These are phyloP conservation scores for Cylas formicarius DNA, from an alignment of 1,140 invertebrate genomes.

Conservation along the genomic window DNA sequence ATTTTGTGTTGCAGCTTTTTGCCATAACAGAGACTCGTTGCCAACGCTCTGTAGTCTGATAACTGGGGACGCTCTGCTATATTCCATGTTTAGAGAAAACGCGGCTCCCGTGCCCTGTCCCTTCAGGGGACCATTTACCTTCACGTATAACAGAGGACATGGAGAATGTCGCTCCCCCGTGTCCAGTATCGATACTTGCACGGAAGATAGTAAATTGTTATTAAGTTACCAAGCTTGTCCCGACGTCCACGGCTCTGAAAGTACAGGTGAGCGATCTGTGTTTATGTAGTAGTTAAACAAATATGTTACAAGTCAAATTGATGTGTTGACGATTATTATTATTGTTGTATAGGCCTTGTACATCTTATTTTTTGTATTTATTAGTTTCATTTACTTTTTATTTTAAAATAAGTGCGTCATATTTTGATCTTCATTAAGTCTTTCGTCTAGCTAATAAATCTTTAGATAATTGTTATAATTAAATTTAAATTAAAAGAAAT, in stretches of 20 bases:
- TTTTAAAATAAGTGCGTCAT: too few species aligned
- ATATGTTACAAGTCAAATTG: too few species aligned
- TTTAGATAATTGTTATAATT: too few species aligned
- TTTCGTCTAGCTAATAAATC: too few species aligned
- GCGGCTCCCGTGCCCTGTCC: conserved; percentile 68
- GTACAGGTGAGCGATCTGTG: conserved; percentile 59
- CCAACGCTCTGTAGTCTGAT: conserved; percentile 75
- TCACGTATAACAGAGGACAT: conserved; percentile 77
- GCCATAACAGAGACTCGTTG: conserved; percentile 64
- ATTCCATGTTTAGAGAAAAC: conserved; percentile 81
- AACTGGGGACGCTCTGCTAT: conserved; percentile 78
- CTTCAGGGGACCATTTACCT: conserved; percentile 70
- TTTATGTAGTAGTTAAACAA: too few species aligned
- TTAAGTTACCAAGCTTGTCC: conserved; percentile 88
- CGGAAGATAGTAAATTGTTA: conserved; percentile 75
- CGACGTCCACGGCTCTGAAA: conserved; percentile 77
- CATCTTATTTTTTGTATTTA: too few species aligned
- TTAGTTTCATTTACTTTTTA: too few species aligned
- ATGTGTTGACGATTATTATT: too few species aligned
- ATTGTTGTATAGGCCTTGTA: too few species aligned
- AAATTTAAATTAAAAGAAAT: too few species aligned
- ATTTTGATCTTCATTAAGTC: too few species aligned
- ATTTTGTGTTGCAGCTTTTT: conserved; percentile 60
- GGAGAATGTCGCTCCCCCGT: conserved; percentile 77
- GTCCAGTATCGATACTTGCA: conserved; percentile 83